Percentiles rank a stretch among this genome's conserved stretches.
Conservation (phyloP, 2,113 vertebrate genomes). For the Cygnus atratus region DNA sequence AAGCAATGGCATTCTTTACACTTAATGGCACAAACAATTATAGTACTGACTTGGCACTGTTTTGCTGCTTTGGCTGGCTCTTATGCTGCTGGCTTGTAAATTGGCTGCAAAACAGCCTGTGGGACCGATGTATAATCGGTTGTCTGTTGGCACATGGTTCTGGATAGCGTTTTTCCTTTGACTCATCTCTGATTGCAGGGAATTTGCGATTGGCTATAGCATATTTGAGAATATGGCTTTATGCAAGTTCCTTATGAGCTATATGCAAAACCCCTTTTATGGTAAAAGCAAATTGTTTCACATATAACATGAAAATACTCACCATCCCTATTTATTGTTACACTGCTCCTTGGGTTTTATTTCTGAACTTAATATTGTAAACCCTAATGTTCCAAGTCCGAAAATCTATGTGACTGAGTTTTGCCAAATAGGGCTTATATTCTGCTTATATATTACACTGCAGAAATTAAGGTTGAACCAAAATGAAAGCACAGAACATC, state of each 20-base stretch:
- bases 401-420: not conserved
- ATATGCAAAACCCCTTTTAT: slow-evolving; percentile 35
- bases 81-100: slow-evolving; percentile 48
- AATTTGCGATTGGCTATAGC: slow-evolving; percentile 22
- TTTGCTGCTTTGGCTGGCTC: slow-evolving; percentile 39
- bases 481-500: not conserved
- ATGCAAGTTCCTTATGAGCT: not conserved
- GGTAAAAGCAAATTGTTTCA: slow-evolving; percentile 49
- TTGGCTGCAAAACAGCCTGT: slow-evolving; percentile 43
- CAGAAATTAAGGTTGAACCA: not conserved
- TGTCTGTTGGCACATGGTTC: not conserved
- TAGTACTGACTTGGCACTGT: slow-evolving; percentile 45
- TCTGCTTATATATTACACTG: not conserved
- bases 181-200: slow-evolving; percentile 62
- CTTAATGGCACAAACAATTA: slow-evolving; percentile 64
- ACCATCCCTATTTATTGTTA: not conserved
- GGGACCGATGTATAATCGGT: slow-evolving; percentile 18
- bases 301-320: not conserved
- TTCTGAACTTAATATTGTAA: not conserved
- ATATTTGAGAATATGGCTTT: not conserved
- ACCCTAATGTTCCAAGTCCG: not conserved
- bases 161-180: slow-evolving; percentile 51
- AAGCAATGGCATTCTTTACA: slow-evolving; percentile 58
- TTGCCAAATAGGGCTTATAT: not conserved
- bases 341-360: not conserved